Base-by-base conservation (phyloP, 2,888 invertebrate species). In the Parnassius smintheus region DNA sequence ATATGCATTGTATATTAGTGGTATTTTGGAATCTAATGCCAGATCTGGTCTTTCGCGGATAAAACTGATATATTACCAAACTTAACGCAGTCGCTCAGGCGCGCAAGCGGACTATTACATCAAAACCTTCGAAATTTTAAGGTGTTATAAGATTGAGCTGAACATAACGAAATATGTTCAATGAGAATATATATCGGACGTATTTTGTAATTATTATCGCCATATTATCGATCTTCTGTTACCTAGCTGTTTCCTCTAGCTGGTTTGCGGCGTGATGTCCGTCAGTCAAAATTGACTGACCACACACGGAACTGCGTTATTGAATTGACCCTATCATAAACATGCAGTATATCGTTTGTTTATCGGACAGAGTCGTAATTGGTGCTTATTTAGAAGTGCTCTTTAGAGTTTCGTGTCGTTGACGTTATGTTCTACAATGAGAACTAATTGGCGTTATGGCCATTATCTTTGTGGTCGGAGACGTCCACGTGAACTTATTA, bases 401-500 rank as follows among this genome's bases (percentile, higher is more conserved):
- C 22, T 13, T 56, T 52, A 59, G 48, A 18, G 60, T 64, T 57
- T 56, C 64, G 64, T 64, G 60, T 60, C 64, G 60, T 60, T 60
- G 60, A 64, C 64, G 64, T 57, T 53, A 52, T 46, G 46, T 48
- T 13, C 55, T 51, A 51, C 63, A 59, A 64, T 64, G 64, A 64
- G 56, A 55, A 53, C 60, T 64, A 64, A 64, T 64, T 64, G 64
- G 56, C 56, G 60, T 51, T 44, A 56, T 53, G 64, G 48, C 41
- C 58, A 50, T 25, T 42, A 56, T 56, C 52, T 59, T 49, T 44
- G 63, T 51, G 13, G 35, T 48, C 60, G 49, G 52, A 11, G 22
- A 53, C 48, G 59, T 64, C 48, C 64, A 64, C 64, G 60, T 64
- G 60, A 56, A 35, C 44, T 60, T 59, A 59, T 56, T 56, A 63